Conservation (phyloP, 2,797 vertebrate species). For the Manis crassicaudata region DNA sequence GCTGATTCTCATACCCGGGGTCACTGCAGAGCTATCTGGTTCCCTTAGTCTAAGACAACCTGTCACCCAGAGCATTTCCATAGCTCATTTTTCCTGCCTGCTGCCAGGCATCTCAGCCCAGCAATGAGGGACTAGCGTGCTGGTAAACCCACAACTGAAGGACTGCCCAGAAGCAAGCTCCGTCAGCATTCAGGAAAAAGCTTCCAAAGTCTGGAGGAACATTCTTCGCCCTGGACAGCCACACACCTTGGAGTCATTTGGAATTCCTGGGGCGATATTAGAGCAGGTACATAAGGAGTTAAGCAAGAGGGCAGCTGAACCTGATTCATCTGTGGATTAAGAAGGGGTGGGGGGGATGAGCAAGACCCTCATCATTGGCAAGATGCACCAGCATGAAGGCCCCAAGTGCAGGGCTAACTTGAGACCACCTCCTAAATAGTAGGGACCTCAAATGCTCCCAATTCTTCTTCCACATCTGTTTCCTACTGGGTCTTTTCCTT, state of each 20-base stretch:
- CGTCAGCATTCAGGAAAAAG: neutral
- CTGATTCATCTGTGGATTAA: fast-evolving
- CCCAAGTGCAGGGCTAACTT: neutral
- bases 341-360: too few relatives aligned
- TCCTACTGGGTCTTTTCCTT: neutral
- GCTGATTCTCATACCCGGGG: neutral
- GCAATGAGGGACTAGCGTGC: fast-evolving
- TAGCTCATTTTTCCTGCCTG: neutral
- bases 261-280: neutral
- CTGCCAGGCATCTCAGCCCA: neutral
- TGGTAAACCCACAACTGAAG: fast-evolving
- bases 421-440: neutral
- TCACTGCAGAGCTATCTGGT: neutral
- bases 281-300: neutral
- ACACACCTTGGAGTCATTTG: neutral
- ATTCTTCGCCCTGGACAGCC: neutral
- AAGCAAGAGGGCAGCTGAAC: neutral
- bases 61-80: neutral
- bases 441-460: neutral
- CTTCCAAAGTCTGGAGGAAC: too few relatives aligned
- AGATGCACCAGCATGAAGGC: neutral
- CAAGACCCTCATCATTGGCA: neutral
- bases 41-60: neutral
- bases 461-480: neutral
- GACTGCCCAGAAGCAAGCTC: neutral